Evolutionary conservation across 2,888 invertebrate species (phyloP), one percentile per base, ranked within the genome.

Genomic region (Pachycephus smyrnensis): DNA sequence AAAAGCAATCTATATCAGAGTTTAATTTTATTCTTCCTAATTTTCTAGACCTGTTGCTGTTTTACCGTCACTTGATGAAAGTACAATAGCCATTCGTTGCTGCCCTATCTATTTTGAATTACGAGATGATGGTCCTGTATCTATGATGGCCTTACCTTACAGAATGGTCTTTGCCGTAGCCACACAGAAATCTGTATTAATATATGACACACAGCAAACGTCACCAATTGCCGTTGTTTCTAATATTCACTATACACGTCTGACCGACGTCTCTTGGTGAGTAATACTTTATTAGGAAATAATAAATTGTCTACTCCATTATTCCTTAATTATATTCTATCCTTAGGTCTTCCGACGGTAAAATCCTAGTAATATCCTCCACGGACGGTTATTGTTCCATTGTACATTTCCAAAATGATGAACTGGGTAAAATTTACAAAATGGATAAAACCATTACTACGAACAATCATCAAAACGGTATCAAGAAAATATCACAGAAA

Each of bases 101-200:
- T 96, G 96, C 84, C 98, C 98, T 1, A 89, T 95, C 6, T 91
- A 94, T 80, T 98, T 95, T 91, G 92, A 94, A 85, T 91, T 95
- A 30, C 93, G 94, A 4, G 89, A 92, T n/a, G 90, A 90, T 75
- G 94, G 94, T 15, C 93, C 94, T 4, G 85, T 89, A 12, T 90
- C 94, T 1, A 89, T 94, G 23, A 92, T 96, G 82, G 91, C 94
- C 15, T 90, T 96, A 71, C 95, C 95, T 1, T 96, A 96, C 89
- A 94, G 99, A 80, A 94, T 97, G 93, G 93, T 99, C 78, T 97
- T 98, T 90, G 99, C 99, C 0, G 95, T 99, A 23, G 98, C 97
- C 32, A 98, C 98, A 1, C 95, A 96, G 85, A 96, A 96, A 86
- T 95, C 97, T 36, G 95, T 99, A 55, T 93, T 97, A 78, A 92